Base-by-base conservation (phyloP, 2,113 vertebrate genomes). In the Sinocyclocheilus maitianheensis region DNA sequence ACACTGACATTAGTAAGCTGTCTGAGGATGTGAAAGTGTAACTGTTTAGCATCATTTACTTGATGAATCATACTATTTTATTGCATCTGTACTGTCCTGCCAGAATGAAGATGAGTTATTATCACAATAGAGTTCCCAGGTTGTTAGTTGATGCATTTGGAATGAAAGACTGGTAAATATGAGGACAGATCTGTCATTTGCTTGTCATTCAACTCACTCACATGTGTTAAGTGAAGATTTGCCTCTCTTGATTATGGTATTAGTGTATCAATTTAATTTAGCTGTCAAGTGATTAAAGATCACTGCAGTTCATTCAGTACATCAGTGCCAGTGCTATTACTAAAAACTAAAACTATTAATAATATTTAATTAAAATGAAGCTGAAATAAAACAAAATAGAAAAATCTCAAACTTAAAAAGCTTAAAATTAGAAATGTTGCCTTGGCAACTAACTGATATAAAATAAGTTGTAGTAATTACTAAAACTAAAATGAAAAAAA, bases 121-220 rank as follows among this genome's bases (percentile, higher is more conserved):
- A 34, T 69, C 20, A 76, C 51, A n/a, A 76, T 13, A 24, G 46
- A 76, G 74, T 26, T n/a, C n/a, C 46, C 20, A 24, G 43, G 13
- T 14, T 76, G 74, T 77, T 51, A 77, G 74, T 53, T 24, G 46
- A 77, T 51, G 74, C 46, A 26, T 13, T 76, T 5, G 74, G 46
- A 76, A 76, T 48, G 40, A 51, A 18, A 69, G 30, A 69, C 30
- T 12, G 40, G 71, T 43, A 72, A 72, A 72, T 40, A 43, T 72
- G 40, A 34, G 26, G 13, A 37, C 14, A 20, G 69, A 72, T 72
- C 69, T 37, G 20, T 46, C 43, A 75, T 76, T 51, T 76, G 74
- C 71, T 71, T 69, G 65, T 26, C n/a, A 26, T 63, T 26, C 10
- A 62, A n/a, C 9, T 62, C 22, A 63, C n/a, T 10, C 60, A 72